These are phyloP conservation scores for Platycheirus rosarum DNA, from an alignment of 2,888 invertebrate genomes.

Conservation along the genomic window DNA sequence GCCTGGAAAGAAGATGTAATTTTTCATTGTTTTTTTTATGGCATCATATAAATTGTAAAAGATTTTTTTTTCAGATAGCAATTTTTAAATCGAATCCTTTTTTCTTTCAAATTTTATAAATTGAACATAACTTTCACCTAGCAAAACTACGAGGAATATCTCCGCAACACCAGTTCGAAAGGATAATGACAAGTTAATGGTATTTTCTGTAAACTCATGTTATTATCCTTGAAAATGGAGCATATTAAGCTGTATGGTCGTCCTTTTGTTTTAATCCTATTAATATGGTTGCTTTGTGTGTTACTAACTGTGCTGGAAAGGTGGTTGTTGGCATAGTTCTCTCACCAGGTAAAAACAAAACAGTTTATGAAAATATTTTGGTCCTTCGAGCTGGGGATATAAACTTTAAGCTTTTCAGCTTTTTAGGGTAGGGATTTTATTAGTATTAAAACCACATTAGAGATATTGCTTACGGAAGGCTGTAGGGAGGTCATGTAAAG, in stretches of 20 bases:
- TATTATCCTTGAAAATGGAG: not conserved
- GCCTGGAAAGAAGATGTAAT: not conserved
- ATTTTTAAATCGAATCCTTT: not conserved
- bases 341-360: no score
- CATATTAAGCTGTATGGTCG: not conserved
- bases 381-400: no score
- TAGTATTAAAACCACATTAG: no score
- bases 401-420: no score
- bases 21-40: slow-evolving; percentile 13
- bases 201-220: not conserved
- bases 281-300: not conserved
- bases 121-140: not conserved
- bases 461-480: no score
- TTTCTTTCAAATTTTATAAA: not conserved
- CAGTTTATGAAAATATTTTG: no score
- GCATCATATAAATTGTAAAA: not conserved
- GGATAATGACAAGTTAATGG: not conserved
- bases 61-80: not conserved
- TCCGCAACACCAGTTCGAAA: not conserved
- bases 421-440: no score
- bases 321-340: no score
- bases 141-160: no score
- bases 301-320: not conserved
- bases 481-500: no score
- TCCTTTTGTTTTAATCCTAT: not conserved